These are phyloP conservation scores for Drosophila robusta DNA, from an alignment of 2,888 invertebrate genomes.

Conservation along the genomic window DNA sequence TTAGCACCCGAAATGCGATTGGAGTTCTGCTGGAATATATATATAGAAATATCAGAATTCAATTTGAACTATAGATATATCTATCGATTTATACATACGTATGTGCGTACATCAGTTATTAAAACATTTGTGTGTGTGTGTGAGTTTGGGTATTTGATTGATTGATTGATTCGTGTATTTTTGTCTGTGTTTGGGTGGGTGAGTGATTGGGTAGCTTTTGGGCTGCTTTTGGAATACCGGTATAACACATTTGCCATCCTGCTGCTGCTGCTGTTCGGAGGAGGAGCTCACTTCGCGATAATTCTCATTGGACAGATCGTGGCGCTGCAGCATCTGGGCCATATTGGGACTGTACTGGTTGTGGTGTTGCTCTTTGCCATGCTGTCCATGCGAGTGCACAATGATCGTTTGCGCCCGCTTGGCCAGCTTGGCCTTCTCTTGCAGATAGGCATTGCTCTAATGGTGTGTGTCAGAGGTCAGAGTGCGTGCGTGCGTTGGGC, in stretches of 20 bases:
- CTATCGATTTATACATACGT: no score
- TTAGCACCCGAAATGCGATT: no score
- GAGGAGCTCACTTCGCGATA: slow-evolving; percentile 85
- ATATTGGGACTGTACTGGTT: slow-evolving; percentile 79
- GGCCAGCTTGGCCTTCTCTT: slow-evolving; percentile 83
- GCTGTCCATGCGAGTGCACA: slow-evolving; percentile 80
- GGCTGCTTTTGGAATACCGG: slow-evolving; percentile 84
- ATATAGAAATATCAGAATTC: no score
- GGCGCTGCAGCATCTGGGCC: slow-evolving; percentile 74
- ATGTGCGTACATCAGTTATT: background rate
- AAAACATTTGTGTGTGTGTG: slow-evolving; percentile 4
- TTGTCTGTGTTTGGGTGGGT: slow-evolving; percentile 44
- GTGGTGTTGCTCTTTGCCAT: slow-evolving; percentile 73
- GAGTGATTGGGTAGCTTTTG: slow-evolving; percentile 52
- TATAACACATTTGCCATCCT: slow-evolving; percentile 82
- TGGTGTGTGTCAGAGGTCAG: slow-evolving; percentile 3
- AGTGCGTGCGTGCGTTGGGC: slow-evolving; percentile 16
- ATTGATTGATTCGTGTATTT: slow-evolving; percentile 23
- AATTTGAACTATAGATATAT: no score
- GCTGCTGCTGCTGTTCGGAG: slow-evolving; percentile 33
- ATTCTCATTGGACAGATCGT: slow-evolving; percentile 74
- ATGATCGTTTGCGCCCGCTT: slow-evolving; percentile 84
- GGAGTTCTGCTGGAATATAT: no score
- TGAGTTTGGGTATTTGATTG: slow-evolving; percentile 12
- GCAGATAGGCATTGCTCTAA: slow-evolving; percentile 83